phyloP scores from a whole-genome alignment of 2,113 vertebrate genomes.

The Callipepla squamata region DNA sequence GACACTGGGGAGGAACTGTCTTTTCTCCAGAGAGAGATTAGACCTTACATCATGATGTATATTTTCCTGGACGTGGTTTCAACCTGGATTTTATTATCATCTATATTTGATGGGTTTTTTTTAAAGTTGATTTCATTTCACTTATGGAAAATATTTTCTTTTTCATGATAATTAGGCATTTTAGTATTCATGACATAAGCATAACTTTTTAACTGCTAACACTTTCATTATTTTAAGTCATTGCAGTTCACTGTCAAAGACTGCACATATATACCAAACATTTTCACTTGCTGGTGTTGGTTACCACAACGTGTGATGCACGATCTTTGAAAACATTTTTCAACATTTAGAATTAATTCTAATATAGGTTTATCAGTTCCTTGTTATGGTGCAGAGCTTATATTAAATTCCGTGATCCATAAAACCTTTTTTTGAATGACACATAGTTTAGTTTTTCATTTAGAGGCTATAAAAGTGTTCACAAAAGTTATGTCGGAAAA shows the following conservation, averaged over 20 bases:
- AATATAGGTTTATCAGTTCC: slow-evolving; percentile 84
- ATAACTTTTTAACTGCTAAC: slow-evolving; percentile 13
- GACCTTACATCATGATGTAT: slow-evolving; percentile 18
- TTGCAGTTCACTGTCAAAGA: not conserved
- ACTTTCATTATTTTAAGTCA: slow-evolving; percentile 28
- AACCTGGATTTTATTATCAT: not conserved
- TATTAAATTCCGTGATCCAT: slow-evolving; percentile 88
- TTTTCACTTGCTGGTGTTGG: slow-evolving; percentile 55
- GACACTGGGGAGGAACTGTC: slow-evolving; percentile 29
- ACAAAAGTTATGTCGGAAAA: slow-evolving; percentile 86
- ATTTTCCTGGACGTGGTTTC: slow-evolving; percentile 48
- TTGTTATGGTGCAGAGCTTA: slow-evolving; percentile 86
- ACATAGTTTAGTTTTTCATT: slow-evolving; percentile 90
- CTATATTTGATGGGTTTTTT: slow-evolving; percentile 6
- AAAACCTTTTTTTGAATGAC: slow-evolving; percentile 86
- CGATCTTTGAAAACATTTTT: slow-evolving; percentile 78
- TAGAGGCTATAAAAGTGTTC: slow-evolving; percentile 89
- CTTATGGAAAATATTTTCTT: slow-evolving; percentile 13
- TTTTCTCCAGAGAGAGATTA: slow-evolving; percentile 61
- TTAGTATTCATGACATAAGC: not conserved
- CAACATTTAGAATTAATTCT: slow-evolving; percentile 84
- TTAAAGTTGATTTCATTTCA: not conserved
- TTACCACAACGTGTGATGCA: slow-evolving; percentile 69
- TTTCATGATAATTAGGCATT: slow-evolving; percentile 26
- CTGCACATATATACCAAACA: not conserved